Base-by-base conservation (phyloP, 2,113 vertebrate species). In the Leptodactylus fuscus region DNA sequence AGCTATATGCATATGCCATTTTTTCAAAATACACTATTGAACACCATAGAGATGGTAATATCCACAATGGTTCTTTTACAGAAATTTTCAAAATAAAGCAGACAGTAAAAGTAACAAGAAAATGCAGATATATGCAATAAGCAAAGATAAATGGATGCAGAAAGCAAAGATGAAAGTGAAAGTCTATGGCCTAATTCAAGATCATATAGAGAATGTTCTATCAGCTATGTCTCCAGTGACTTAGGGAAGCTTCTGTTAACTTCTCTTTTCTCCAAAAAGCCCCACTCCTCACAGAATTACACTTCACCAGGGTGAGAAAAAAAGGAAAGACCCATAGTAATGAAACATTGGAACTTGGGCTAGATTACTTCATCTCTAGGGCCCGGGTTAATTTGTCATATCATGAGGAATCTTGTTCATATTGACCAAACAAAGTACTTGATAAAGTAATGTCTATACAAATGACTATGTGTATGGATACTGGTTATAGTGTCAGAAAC, bases 91-190 rank as follows among this genome's bases (percentile, higher is more conserved):
- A 69, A 69, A 27, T 38, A 69, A 69, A 69, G 32, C 1, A 69
- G 18, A 69, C 65, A 36, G 34, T 69, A 69, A 69, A 38, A 69
- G 65, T 22, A 69, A 34, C 27, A 65, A 32, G 60, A 32, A 69
- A 32, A 69, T 69, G 65, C 38, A 38, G 65, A 69, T 69, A 67
- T 34, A 67, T 67, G 62, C 62, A 67, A 11, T 67, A 69, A 38
- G 34, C 65, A 69, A 69, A 69, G 65, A 69, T 69, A 69, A 38
- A 69, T 69, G 65, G 15, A 69, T 69, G 65, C 65, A 69, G 65
- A 69, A 69, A 69, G 65, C 65, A 69, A 69, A 22, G 65, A 69
- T 69, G 65, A 69, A 69, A 22, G 65, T 38, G 34, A 69, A 69
- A 69, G 32, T 36, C 18, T 38, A 10, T 38, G 32, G 34, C 65